A percentile compares a stretch with the other conserved stretches of the same genome.
Evolutionary conservation across 2,888 invertebrate genomes (phyloP).

Genomic region (Drosophila prolongata): DNA sequence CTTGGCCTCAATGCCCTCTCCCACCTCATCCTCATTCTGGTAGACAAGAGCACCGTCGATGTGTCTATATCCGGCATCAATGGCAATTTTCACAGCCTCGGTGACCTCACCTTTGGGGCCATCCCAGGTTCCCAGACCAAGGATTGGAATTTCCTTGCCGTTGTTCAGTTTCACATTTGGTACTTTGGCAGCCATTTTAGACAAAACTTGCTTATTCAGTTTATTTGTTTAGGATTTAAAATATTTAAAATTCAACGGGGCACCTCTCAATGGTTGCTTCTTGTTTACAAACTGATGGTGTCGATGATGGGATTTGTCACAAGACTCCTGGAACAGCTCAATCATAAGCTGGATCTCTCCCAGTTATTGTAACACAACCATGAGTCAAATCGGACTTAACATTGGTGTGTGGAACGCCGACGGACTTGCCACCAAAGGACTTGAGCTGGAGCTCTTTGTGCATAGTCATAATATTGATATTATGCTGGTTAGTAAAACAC

Average conservation of each 20-base stretch:
- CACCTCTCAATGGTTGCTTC: neutral
- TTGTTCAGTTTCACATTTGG: constrained; percentile 87
- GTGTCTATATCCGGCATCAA: constrained; percentile 91
- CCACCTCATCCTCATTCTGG: constrained; percentile 91
- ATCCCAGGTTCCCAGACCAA: constrained; percentile 92
- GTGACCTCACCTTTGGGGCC: constrained; percentile 89
- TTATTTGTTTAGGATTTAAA: constrained; percentile 28
- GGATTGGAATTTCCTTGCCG: constrained; percentile 87
- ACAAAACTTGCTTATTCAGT: neutral
- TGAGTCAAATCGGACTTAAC: too few species aligned
- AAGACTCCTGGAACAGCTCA: too few species aligned
- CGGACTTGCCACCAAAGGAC: too few species aligned
- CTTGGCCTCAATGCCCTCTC: constrained; percentile 88
- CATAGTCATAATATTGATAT: too few species aligned
- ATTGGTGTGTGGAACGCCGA: too few species aligned
- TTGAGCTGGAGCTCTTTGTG: too few species aligned
- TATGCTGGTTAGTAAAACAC: too few species aligned
- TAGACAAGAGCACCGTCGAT: constrained; percentile 91
- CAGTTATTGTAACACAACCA: too few species aligned
- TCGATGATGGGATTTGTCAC: too few species aligned
- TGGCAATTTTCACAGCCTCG: constrained; percentile 89
- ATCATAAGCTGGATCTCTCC: too few species aligned
- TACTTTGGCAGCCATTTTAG: constrained; percentile 71
- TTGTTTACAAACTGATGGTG: constrained; percentile 30
- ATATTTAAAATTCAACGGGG: constrained; percentile 1